Conservation (phyloP, 2,113 vertebrate species). For the Chionomys nivalis region DNA sequence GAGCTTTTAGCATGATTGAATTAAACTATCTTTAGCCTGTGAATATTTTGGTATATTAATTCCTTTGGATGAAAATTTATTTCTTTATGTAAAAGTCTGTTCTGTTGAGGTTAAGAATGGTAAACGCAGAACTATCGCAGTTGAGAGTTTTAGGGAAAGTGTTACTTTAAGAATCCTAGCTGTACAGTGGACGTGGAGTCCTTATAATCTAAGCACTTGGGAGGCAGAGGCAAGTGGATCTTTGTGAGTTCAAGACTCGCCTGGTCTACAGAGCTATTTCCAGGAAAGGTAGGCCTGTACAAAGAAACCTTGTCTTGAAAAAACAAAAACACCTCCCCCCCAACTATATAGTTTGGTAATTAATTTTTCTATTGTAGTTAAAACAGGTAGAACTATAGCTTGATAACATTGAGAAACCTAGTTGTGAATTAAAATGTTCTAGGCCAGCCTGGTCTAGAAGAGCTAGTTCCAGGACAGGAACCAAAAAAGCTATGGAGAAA, state of each 20-base stretch:
- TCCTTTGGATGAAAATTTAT: constrained; percentile 48
- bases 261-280: background rate
- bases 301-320: background rate
- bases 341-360: background rate
- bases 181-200: background rate
- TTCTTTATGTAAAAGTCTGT: constrained; percentile 49
- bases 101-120: constrained; percentile 44
- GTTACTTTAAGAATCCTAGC: background rate
- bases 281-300: background rate
- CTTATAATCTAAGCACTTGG: background rate
- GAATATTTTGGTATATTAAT: constrained; percentile 26
- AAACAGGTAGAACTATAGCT: background rate
- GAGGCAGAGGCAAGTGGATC: background rate
- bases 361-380: constrained; percentile 46
- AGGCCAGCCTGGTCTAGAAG: no score
- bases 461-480: no score
- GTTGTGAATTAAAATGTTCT: constrained; percentile 58
- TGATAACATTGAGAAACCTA: constrained; percentile 33
- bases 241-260: background rate
- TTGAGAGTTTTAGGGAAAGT: constrained; percentile 33
- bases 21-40: constrained; percentile 24
- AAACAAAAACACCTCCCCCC: background rate
- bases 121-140: constrained; percentile 37
- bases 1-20: constrained; percentile 31
- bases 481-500: no score